Conservation (phyloP, 2,113 vertebrate species). For the Oncorhynchus kisutch region DNA sequence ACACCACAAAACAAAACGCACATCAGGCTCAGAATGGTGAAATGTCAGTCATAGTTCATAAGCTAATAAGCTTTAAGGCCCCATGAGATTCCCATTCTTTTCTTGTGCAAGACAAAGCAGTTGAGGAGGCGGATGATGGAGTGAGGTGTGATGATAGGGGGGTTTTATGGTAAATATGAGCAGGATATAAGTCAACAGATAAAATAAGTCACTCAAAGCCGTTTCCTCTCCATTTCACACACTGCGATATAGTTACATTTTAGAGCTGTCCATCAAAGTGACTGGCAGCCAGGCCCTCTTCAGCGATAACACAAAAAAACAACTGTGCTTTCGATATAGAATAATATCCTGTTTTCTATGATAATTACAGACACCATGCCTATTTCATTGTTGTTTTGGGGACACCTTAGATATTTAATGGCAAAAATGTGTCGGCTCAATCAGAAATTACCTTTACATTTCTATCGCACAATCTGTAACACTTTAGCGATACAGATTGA, state of each 20-base stretch:
- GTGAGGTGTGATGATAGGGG: constrained; percentile 49
- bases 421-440: constrained; percentile 8
- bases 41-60: constrained; percentile 62
- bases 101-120: constrained; percentile 53
- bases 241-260: constrained; percentile 45
- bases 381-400: neutral
- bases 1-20: constrained; percentile 12
- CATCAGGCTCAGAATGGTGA: constrained; percentile 40
- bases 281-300: constrained; percentile 55
- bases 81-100: constrained; percentile 24
- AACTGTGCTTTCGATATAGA: constrained; percentile 34
- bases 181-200: constrained; percentile 53
- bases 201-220: constrained; percentile 56
- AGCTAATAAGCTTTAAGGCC: constrained; percentile 51
- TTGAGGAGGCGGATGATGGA: constrained; percentile 48
- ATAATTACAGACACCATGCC: constrained; percentile 15
- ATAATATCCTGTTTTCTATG: constrained; percentile 22
- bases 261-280: constrained; percentile 52
- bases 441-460: neutral
- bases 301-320: constrained; percentile 45
- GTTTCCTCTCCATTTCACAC: constrained; percentile 40
- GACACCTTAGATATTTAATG: constrained; percentile 10
- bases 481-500: too few species aligned
- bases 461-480: too few species aligned
- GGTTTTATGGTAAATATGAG: constrained; percentile 56